phyloP scores from a whole-genome alignment of 1,140 invertebrate species.

The Solenopsis fugax region DNA sequence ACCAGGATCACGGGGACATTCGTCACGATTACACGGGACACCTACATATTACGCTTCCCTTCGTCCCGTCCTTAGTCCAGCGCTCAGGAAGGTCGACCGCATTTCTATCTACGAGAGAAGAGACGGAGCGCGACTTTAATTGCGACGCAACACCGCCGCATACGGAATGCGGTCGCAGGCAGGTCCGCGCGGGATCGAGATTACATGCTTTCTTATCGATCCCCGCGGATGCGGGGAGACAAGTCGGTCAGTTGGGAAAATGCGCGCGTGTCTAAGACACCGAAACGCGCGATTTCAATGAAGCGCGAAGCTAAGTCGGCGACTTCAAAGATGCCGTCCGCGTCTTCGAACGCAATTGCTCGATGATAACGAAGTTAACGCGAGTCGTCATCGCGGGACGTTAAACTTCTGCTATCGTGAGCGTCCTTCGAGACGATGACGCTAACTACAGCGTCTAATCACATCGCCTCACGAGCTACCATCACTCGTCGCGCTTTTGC shows the following conservation, averaged over 20 bases:
- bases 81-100: conserved; percentile 34
- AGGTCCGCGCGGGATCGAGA: conserved; percentile 8
- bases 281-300: background rate
- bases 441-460: conserved; percentile 2
- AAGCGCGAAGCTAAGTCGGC: background rate
- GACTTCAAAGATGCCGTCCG: background rate
- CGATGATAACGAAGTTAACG: background rate
- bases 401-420: background rate
- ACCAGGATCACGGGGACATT: background rate
- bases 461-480: background rate
- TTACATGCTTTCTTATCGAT: conserved; percentile 15
- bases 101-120: conserved; percentile 15
- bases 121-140: conserved; percentile 72
- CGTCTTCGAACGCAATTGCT: background rate
- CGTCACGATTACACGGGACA: conserved; percentile 32
- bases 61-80: conserved; percentile 19
- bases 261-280: background rate
- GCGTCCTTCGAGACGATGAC: background rate
- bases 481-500: background rate
- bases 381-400: background rate
- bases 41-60: background rate
- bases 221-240: too few relatives aligned
- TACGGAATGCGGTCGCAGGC: conserved; percentile 75
- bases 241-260: background rate
- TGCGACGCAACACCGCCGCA: conserved; percentile 64